phyloP scores from a whole-genome alignment of 2,113 vertebrate genomes.

The Melospiza melodia region DNA sequence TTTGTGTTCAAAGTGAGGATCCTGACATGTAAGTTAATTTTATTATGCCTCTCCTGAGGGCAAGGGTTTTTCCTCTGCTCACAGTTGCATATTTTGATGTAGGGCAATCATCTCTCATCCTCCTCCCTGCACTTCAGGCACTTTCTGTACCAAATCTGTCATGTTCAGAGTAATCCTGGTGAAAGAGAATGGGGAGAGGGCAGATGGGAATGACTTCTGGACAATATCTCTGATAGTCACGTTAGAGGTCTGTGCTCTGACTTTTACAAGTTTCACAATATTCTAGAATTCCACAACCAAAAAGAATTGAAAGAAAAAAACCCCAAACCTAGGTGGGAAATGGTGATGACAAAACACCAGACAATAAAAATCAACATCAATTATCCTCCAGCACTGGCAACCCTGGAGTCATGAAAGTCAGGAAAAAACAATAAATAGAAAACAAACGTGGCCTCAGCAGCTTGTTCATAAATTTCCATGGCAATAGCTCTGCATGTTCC shows the following conservation, averaged over 20 bases:
- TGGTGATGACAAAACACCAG: neutral
- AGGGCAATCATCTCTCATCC: neutral
- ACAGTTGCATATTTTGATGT: neutral
- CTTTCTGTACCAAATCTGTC: neutral
- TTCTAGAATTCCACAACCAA: neutral
- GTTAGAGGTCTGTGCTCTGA: neutral
- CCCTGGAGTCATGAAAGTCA: constrained; percentile 41
- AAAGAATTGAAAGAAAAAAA: neutral
- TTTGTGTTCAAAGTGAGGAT: constrained; percentile 3
- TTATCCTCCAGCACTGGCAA: constrained; percentile 25
- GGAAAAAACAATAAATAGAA: constrained; percentile 46
- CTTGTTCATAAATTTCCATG: constrained; percentile 55
- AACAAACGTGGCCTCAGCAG: constrained; percentile 39
- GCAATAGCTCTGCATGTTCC: constrained; percentile 13
- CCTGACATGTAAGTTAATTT: constrained; percentile 9
- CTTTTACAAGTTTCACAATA: neutral
- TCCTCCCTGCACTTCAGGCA: neutral
- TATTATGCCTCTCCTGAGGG: neutral
- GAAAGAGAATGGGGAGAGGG: neutral
- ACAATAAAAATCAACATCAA: constrained; percentile 15
- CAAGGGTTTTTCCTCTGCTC: neutral
- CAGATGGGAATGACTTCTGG: neutral
- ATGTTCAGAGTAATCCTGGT: neutral
- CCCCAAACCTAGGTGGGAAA: neutral
- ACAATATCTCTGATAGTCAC: neutral